phyloP scores from a whole-genome alignment of 2,113 vertebrate genomes.

The Apodemus sylvaticus region DNA sequence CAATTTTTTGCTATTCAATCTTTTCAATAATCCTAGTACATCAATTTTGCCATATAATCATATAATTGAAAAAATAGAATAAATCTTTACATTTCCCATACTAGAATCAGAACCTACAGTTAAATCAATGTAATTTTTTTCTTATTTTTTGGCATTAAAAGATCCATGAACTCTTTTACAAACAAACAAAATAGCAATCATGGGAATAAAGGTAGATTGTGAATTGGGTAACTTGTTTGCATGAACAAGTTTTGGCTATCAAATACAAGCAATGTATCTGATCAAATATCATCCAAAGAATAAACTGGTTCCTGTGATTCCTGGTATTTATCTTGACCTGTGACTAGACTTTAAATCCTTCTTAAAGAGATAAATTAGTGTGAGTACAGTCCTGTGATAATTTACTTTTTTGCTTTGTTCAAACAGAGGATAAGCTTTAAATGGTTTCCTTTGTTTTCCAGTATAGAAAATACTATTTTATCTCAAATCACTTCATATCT shows the following conservation, averaged over 20 bases:
- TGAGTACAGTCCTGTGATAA: neutral
- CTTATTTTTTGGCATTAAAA: neutral
- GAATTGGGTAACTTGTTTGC: neutral
- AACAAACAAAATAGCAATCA: neutral
- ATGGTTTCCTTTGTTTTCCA: neutral
- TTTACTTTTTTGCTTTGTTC: constrained; percentile 2
- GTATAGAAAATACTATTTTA: neutral
- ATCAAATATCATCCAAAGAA: constrained; percentile 46
- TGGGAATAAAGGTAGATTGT: neutral
- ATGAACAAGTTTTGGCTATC: neutral
- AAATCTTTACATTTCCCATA: neutral
- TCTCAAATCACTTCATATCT: neutral
- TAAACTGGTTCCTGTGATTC: constrained; percentile 30
- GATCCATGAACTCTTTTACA: neutral
- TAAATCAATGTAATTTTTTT: neutral
- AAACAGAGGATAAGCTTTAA: constrained; percentile 13
- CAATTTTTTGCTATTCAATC: constrained; percentile 39
- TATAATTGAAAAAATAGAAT: neutral
- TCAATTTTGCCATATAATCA: neutral
- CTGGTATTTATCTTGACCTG: constrained; percentile 11
- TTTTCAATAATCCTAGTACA: constrained; percentile 50
- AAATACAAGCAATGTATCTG: neutral
- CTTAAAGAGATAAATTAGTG: constrained; percentile 19
- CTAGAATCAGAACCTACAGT: neutral
- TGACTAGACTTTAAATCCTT: neutral